A percentile compares a stretch with the other conserved stretches of the same genome.
Conservation (phyloP, 64 coral and sea anemone genomes). For the Stichodactyla mertensii region DNA sequence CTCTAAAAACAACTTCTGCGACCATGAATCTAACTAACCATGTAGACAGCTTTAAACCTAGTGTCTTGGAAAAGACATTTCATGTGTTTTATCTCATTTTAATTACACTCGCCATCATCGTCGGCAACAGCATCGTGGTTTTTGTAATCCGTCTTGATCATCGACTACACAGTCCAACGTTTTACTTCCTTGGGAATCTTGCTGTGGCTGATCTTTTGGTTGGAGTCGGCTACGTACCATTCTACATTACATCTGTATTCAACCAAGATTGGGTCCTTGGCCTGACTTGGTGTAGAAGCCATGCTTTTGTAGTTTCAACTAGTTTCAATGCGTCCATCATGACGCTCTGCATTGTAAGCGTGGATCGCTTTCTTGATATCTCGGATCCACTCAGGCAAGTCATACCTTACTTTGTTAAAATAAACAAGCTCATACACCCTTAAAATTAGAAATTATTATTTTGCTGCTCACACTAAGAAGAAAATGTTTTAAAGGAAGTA, state of each 20-base stretch:
- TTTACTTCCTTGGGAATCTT: constrained; percentile 77
- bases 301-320: constrained; percentile 60
- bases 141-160: constrained; percentile 40
- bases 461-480: too few species aligned
- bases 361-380: constrained; percentile 75
- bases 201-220: constrained; percentile 71
- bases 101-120: constrained; percentile 51
- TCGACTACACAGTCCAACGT: constrained; percentile 77
- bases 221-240: constrained; percentile 62
- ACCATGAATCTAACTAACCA: neutral
- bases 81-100: constrained; percentile 47
- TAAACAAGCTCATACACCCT: neutral
- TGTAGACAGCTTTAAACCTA: neutral
- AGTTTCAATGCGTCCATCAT: constrained; percentile 74
- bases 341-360: constrained; percentile 63
- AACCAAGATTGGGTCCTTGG: constrained; percentile 47
- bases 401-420: too few species aligned
- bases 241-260: constrained; percentile 56
- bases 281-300: constrained; percentile 40
- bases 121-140: constrained; percentile 60
- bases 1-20: neutral
- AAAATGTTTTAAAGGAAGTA: too few species aligned
- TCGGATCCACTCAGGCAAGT: constrained; percentile 74
- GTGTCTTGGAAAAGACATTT: neutral
- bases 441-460: too few species aligned